A percentile compares a stretch with the other conserved stretches of the same genome.
Evolutionary conservation across 2,113 vertebrate species (phyloP).

Genomic region (Heterotis niloticus): DNA sequence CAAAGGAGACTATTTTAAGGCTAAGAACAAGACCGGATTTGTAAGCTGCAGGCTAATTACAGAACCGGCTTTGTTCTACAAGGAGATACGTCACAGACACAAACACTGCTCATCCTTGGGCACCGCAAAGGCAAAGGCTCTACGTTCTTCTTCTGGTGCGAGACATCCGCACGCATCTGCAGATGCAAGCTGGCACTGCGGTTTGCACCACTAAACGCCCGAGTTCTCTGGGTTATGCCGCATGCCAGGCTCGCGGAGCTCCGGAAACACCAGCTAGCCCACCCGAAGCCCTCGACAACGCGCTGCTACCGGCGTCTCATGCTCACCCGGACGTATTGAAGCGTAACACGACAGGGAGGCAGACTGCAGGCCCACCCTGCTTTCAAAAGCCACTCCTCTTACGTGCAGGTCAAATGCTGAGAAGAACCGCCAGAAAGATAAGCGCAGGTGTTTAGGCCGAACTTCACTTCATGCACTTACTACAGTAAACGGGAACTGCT

Average conservation of each 20-base stretch:
- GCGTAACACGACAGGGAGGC: background rate
- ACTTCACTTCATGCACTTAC: background rate
- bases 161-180: background rate
- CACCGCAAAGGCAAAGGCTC: background rate
- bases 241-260: too few relatives aligned
- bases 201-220: background rate
- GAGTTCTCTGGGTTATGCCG: background rate
- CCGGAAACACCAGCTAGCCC: too few relatives aligned
- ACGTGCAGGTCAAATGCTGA: too few relatives aligned
- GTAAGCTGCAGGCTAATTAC: slow-evolving; percentile 2
- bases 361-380: background rate
- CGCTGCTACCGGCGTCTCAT: too few relatives aligned
- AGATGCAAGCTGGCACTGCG: too few relatives aligned
- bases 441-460: background rate
- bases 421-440: too few relatives aligned
- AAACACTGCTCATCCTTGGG: background rate
- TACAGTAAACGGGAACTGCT: background rate
- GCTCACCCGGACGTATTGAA: slow-evolving; percentile 1
- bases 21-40: background rate
- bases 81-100: background rate
- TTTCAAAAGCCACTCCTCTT: background rate
- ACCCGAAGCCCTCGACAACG: background rate
- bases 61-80: background rate
- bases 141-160: background rate
- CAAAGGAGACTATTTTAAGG: background rate